These are phyloP conservation scores for Actinernus sp. DNA, from an alignment of 92 coral and sea anemone species.

Conservation along the genomic window DNA sequence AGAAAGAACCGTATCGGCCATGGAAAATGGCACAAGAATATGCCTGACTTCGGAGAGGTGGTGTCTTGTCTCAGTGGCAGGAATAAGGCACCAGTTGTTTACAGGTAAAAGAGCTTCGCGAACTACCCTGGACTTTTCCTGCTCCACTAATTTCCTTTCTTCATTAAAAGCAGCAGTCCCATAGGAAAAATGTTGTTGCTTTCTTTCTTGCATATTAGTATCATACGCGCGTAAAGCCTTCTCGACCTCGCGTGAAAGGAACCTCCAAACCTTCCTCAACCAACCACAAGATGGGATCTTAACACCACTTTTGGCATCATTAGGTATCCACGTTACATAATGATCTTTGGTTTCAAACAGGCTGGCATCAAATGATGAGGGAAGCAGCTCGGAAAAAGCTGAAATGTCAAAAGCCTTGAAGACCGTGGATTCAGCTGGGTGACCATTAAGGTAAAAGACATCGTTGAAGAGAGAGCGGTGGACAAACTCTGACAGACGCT, in stretches of 20 bases:
- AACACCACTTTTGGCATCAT: neutral
- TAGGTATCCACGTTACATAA: constrained; percentile 52
- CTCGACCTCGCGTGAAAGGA: constrained; percentile 7
- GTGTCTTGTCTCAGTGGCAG: constrained; percentile 47
- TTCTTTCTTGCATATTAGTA: no score
- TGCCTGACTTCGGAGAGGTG: constrained; percentile 3
- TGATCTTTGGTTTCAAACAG: neutral
- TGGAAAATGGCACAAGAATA: constrained; percentile 38
- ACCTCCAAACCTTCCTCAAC: constrained; percentile 59
- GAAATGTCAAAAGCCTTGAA: constrained; percentile 56
- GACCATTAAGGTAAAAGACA: neutral
- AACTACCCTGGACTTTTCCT: constrained; percentile 4
- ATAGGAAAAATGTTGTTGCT: no score
- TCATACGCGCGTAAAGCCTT: neutral
- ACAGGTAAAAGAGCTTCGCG: constrained; percentile 31
- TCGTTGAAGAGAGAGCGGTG: neutral
- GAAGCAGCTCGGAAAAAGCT: constrained; percentile 54
- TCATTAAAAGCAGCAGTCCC: neutral
- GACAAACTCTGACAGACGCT: no score
- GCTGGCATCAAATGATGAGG: no score
- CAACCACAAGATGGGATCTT: constrained; percentile 17
- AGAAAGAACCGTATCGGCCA: constrained; percentile 55
- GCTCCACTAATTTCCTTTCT: neutral
- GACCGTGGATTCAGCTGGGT: constrained; percentile 6
- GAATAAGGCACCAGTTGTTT: constrained; percentile 66